Evolutionary conservation across 2,797 vertebrate species (phyloP).

Genomic region (Leptodactylus fallax): DNA sequence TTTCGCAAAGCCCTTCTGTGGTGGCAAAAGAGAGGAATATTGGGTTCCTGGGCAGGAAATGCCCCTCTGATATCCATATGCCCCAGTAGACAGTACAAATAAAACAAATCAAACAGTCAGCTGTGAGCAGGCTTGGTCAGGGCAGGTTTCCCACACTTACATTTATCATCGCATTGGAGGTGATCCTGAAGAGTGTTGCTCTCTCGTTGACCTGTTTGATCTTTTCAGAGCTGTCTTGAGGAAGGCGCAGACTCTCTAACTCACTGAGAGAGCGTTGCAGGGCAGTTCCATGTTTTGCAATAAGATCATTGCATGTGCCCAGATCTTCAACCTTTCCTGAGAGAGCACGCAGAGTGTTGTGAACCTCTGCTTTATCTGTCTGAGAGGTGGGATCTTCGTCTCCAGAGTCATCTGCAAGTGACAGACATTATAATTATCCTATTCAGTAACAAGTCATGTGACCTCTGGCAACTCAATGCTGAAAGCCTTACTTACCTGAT

Average conservation of each 20-base stretch:
- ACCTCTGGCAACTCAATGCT: neutral
- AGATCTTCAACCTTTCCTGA: constrained; percentile 95
- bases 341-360: constrained; percentile 88
- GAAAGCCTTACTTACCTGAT: constrained; percentile 79
- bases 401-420: constrained; percentile 87
- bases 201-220: constrained; percentile 94
- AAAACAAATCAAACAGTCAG: too few species aligned
- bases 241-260: constrained; percentile 85
- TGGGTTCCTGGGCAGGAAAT: too few species aligned
- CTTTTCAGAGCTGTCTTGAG: constrained; percentile 88
- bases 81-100: too few species aligned
- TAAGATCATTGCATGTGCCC: constrained; percentile 95
- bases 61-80: too few species aligned
- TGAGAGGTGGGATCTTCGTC: constrained; percentile 86
- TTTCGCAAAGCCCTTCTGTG: too few species aligned
- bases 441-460: too few species aligned
- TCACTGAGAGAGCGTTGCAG: constrained; percentile 95
- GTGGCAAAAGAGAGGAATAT: too few species aligned
- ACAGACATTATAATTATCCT: neutral
- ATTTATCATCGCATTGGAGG: constrained; percentile 98
- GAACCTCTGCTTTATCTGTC: constrained; percentile 88
- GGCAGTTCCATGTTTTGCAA: constrained; percentile 95
- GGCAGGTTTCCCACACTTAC: constrained; percentile 74
- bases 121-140: too few species aligned
- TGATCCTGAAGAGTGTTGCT: constrained; percentile 94